These are phyloP conservation scores for Archips crataeganus DNA, from an alignment of 2,888 invertebrate species.

Conservation along the genomic window DNA sequence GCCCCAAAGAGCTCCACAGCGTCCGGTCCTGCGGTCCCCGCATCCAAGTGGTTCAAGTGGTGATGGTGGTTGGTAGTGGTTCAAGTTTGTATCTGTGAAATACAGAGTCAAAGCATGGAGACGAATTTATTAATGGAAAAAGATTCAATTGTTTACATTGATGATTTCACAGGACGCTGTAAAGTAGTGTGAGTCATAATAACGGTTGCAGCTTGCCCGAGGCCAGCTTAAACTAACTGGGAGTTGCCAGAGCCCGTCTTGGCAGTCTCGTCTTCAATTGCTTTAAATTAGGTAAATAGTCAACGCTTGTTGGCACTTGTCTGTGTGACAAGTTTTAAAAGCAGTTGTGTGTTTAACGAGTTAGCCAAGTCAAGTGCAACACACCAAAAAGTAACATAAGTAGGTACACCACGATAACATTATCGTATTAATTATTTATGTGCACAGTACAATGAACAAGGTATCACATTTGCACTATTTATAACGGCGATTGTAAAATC, in stretches of 20 bases:
- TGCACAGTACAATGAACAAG: too few species aligned
- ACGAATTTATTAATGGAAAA: too few species aligned
- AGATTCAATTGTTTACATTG: not conserved
- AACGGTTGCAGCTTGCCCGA: conserved; percentile 13
- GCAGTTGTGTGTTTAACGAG: not conserved
- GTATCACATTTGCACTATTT: too few species aligned
- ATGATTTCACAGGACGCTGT: not conserved
- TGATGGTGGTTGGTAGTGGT: too few species aligned
- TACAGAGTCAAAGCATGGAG: too few species aligned
- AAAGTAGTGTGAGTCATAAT: conserved; percentile 10
- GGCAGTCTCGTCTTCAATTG: conserved; percentile 67
- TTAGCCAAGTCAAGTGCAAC: not conserved
- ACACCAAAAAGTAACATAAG: not conserved
- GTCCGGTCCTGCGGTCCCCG: too few species aligned
- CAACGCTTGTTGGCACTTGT: conserved; percentile 51
- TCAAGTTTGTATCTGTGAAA: too few species aligned
- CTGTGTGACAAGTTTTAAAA: conserved; percentile 16
- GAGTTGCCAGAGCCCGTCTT: conserved; percentile 47
- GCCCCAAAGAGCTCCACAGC: too few species aligned
- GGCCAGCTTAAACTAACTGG: conserved; percentile 25
- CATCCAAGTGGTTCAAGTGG: too few species aligned
- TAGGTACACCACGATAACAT: too few species aligned
- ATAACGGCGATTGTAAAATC: too few species aligned
- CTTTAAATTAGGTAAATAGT: conserved; percentile 75
- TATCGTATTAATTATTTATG: too few species aligned